These are phyloP conservation scores for Myrmecobius fasciatus DNA, from an alignment of 2,113 vertebrate species.

Conservation along the genomic window DNA sequence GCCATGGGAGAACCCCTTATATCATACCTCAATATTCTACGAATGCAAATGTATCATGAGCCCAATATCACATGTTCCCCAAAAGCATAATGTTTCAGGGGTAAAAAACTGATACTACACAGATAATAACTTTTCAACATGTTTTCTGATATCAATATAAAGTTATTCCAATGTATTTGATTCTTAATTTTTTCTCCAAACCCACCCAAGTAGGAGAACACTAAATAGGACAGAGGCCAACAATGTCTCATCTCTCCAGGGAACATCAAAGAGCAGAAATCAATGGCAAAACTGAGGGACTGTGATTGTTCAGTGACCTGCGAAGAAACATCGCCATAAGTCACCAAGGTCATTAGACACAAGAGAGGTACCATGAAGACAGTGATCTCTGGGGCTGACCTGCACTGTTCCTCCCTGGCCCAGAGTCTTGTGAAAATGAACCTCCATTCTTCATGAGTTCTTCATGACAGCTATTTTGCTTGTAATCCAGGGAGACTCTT, in stretches of 20 bases:
- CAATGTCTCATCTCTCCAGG: background rate
- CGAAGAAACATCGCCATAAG: background rate
- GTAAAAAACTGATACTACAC: background rate
- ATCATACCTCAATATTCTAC: background rate
- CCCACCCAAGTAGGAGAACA: slow-evolving; percentile 21
- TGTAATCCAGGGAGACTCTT: background rate
- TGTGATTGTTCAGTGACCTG: background rate
- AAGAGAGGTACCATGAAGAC: background rate
- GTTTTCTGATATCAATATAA: background rate
- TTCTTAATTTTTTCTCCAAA: slow-evolving; percentile 30
- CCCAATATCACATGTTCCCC: background rate
- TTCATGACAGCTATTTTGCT: background rate
- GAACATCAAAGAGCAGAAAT: background rate
- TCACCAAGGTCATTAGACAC: background rate
- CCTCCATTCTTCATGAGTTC: background rate
- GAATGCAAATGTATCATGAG: background rate
- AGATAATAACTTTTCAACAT: background rate
- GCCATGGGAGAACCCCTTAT: background rate
- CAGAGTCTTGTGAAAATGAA: slow-evolving; percentile 10
- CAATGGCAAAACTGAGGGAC: background rate
- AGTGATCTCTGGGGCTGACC: background rate
- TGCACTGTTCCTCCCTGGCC: background rate
- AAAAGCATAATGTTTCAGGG: background rate
- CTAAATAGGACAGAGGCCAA: slow-evolving; percentile 6
- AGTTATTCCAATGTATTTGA: background rate